Conservation (phyloP, 2,113 vertebrate species). For the Mobula birostris region DNA sequence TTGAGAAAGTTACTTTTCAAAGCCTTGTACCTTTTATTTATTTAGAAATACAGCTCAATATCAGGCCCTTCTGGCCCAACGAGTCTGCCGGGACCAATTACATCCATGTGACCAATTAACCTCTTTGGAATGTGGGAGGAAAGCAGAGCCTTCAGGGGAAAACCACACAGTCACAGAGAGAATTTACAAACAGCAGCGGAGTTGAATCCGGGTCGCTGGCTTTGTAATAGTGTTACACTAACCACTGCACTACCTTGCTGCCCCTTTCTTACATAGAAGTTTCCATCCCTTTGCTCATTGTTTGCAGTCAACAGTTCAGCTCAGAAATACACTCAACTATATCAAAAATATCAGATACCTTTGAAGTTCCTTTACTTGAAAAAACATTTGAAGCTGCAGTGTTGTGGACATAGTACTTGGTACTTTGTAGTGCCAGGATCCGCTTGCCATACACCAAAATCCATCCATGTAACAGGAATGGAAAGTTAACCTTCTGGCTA, state of each 20-base stretch:
- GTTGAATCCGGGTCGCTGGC: too few relatives aligned
- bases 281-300: neutral
- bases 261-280: neutral
- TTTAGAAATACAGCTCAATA: too few relatives aligned
- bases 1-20: neutral
- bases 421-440: neutral
- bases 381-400: neutral
- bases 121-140: too few relatives aligned
- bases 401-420: neutral
- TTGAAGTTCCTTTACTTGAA: neutral
- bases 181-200: too few relatives aligned
- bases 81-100: too few relatives aligned
- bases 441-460: neutral
- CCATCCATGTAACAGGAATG: neutral
- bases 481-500: neutral
- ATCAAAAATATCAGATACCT: neutral
- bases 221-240: too few relatives aligned
- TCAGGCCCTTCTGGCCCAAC: too few relatives aligned
- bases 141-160: too few relatives aligned
- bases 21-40: neutral
- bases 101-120: too few relatives aligned
- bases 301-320: neutral
- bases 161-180: too few relatives aligned
- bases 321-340: neutral
- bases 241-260: too few relatives aligned